Base-by-base conservation (phyloP, 2,113 vertebrate species). In the Ceyx margarethae region DNA sequence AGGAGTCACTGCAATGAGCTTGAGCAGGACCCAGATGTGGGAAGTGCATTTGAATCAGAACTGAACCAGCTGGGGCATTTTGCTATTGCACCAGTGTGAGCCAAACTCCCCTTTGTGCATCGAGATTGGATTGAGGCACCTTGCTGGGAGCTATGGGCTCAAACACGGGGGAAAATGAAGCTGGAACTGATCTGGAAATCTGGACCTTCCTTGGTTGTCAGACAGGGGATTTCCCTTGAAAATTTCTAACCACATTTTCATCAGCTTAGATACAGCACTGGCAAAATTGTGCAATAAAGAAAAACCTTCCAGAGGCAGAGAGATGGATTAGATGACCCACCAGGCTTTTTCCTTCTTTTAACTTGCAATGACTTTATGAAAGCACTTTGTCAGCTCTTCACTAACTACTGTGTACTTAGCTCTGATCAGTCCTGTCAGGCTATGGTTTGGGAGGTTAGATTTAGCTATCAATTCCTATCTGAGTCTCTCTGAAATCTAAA, bases 401-500 rank as follows among this genome's bases (percentile, higher is more conserved):
- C 50, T 94, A 85, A 82, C 84, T 87, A 64, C 64, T 89, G 67
- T 89, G 75, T 91, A 89, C 60, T 93, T 93, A 91, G 67, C 60
- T 89, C 78, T 91, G 84, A 87, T 89, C 91, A 80, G 29, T 77
- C 60, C 60, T 95, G 84, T 87, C 91, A 91, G 84, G 21, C 71
- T 62, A 26, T 37, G 50, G 56, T 91, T 93, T 87, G 51, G 75
- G 51, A 91, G 93, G 74, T 89, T 92, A 91, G 94, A 93, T 77
- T 92, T 87, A 82, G 67, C 56, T 82, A 77, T 64, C 71, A 95
- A 92, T 85, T 93, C 78, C 43, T 87, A 57, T 80, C 74, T 57
- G 71, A 65, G 61, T 74, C 60, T 79, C 61, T 93, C 67, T 69
- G 40, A 91, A 96, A 92, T 64, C 78, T 82, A 89, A 94, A 95